Conservation (phyloP, 2,797 vertebrate species). For the Galago senegalensis region DNA sequence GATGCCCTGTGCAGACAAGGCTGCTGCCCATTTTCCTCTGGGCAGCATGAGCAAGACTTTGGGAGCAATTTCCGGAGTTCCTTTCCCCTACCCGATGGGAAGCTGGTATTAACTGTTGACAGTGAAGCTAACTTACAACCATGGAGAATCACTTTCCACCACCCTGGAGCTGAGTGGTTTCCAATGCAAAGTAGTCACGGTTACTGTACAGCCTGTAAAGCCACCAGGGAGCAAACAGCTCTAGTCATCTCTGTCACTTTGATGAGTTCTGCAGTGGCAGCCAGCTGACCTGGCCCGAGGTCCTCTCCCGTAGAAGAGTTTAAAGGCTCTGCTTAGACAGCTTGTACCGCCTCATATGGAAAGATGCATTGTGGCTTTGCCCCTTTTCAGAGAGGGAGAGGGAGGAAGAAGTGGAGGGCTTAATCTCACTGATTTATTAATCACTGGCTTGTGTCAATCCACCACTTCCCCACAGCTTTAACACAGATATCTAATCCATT, state of each 20-base stretch:
- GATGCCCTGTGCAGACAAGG: fast-evolving
- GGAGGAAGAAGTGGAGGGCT: neutral
- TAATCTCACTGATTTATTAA: neutral
- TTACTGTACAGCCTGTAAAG: neutral
- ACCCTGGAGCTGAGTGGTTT: neutral
- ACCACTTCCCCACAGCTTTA: neutral
- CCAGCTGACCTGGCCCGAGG: neutral
- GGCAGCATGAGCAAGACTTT: neutral
- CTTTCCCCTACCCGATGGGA: neutral
- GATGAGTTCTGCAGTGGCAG: neutral
- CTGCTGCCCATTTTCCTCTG: neutral
- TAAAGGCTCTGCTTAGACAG: neutral
- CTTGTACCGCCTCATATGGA: neutral
- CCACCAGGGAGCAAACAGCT: neutral
- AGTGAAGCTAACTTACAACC: neutral
- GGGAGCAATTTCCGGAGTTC: neutral
- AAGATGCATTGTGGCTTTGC: neutral
- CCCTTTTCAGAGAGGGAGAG: neutral
- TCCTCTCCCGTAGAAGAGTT: neutral
- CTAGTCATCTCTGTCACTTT: neutral
- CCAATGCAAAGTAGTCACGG: neutral
- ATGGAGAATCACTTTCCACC: neutral
- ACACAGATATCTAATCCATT: slow-evolving; percentile 50
- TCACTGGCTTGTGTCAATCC: neutral
- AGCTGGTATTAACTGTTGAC: fast-evolving